These are phyloP conservation scores for Mythimna lalbum DNA, from an alignment of 2,888 invertebrate genomes.

Conservation along the genomic window DNA sequence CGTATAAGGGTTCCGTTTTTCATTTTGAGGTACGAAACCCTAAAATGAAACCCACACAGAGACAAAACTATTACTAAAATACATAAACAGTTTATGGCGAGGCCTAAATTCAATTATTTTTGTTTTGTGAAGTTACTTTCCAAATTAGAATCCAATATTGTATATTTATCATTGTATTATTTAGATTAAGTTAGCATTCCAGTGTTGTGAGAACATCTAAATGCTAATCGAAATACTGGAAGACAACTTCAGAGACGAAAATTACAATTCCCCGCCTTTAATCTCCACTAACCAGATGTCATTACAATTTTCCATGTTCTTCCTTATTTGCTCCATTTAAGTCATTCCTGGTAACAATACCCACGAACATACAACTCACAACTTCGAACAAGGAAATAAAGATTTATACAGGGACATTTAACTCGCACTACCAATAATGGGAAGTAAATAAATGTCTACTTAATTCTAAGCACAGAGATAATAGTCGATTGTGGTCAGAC, in stretches of 20 bases:
- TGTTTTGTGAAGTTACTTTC: too few species aligned
- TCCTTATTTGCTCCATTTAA: neutral
- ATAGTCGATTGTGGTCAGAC: conserved; percentile 61
- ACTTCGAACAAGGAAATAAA: conserved; percentile 30
- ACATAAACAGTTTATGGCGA: too few species aligned
- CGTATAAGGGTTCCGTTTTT: too few species aligned
- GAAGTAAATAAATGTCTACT: conserved; percentile 54
- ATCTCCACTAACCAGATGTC: neutral
- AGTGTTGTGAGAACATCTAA: too few species aligned
- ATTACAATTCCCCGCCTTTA: neutral
- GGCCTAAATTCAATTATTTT: too few species aligned
- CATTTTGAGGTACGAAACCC: too few species aligned
- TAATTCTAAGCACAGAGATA: conserved; percentile 52
- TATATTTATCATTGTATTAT: too few species aligned
- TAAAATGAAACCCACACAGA: too few species aligned
- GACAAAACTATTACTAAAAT: too few species aligned
- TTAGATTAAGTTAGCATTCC: too few species aligned
- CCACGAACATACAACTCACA: neutral
- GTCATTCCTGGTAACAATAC: neutral
- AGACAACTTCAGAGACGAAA: neutral
- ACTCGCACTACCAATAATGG: conserved; percentile 37
- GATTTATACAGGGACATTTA: conserved; percentile 28
- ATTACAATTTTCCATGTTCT: neutral
- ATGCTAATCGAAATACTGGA: too few species aligned
- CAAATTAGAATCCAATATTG: too few species aligned